Evolutionary conservation across 2,113 vertebrate species (phyloP), one percentile per base, ranked within the genome.

Genomic region (Rhinolophus sinicus): DNA sequence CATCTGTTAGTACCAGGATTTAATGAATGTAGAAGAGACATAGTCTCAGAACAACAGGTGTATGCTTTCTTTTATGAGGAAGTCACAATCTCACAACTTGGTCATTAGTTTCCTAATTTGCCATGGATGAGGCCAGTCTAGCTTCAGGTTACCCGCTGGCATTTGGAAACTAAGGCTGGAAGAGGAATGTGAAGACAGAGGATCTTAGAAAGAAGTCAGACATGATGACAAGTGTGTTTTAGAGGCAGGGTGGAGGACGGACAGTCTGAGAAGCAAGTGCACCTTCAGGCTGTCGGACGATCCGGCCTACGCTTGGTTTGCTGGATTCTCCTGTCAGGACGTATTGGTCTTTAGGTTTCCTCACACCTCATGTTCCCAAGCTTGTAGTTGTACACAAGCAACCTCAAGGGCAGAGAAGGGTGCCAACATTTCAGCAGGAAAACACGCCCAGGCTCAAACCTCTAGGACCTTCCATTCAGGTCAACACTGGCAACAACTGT

Each of bases 11-110:
- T 67, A 58, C 6, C 16, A 85, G 52, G 60, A 91, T 70, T 85
- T 72, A 15, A 89, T 44, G 64, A 86, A 95, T 73, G 35, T 22
- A 69, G 82, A 77, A 88, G 75, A 54, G 33, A 87, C 90, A 83
- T 62, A 30, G 78, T 80, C 35, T 70, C 11, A 2, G 28, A 76
- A 87, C 14, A 16, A 72, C 93, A 91, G 8, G 22, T 38, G 60
- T 10, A 44, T 28, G 12, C 33, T 65, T 86, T 62, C 26, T 62
- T 56, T 50, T n/a, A 19, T 72, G 67, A 72, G 28, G 50, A 70
- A 93, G 21, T 58, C 80, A 64, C 30, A 82, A 80, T 92, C 26
- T 56, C 19, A 62, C 18, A 18, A 30, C 6, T 12, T 1, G 22
- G 35, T 83, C 40, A 54, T 60, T 58, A 28, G 47, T 80, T 65